Percentiles rank a stretch among this genome's conserved stretches.
Conservation (phyloP, 2,113 vertebrate genomes). For the Zosterops hypoxanthus region DNA sequence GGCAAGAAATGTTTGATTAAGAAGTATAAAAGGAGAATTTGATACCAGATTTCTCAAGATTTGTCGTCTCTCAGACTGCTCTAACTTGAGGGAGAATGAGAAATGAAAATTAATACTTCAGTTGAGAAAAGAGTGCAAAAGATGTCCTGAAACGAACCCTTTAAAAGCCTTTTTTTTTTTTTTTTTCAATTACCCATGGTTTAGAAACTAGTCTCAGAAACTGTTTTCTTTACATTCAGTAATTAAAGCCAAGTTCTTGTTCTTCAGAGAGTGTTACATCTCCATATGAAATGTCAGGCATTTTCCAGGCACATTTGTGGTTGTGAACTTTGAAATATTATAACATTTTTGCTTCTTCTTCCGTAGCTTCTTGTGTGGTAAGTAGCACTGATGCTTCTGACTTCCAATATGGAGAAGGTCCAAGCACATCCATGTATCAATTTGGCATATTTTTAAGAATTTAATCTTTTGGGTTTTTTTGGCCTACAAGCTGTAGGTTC, state of each 20-base stretch:
- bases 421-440: conserved; percentile 48
- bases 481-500: not conserved
- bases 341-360: not conserved
- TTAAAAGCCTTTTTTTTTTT: not conserved
- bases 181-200: not conserved
- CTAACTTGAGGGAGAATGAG: not conserved
- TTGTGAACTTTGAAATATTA: not conserved
- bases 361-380: conserved; percentile 28
- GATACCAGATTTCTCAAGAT: conserved; percentile 27
- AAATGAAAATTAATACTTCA: conserved; percentile 37
- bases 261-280: not conserved
- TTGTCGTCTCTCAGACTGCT: not conserved
- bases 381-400: conserved; percentile 12
- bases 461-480: not conserved
- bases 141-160: conserved; percentile 32
- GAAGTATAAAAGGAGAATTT: not conserved
- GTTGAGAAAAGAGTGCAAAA: conserved; percentile 27
- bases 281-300: not conserved
- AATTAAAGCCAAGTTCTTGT: conserved; percentile 7
- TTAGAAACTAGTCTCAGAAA: conserved; percentile 16
- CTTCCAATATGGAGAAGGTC: conserved; percentile 39
- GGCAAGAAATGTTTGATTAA: not conserved
- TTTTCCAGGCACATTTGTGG: not conserved
- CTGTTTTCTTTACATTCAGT: not conserved
- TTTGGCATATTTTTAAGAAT: conserved; percentile 36